A percentile compares a stretch with the other conserved stretches of the same genome.
Conservation (phyloP, 2,113 vertebrate genomes). For the Macquaria australasica region DNA sequence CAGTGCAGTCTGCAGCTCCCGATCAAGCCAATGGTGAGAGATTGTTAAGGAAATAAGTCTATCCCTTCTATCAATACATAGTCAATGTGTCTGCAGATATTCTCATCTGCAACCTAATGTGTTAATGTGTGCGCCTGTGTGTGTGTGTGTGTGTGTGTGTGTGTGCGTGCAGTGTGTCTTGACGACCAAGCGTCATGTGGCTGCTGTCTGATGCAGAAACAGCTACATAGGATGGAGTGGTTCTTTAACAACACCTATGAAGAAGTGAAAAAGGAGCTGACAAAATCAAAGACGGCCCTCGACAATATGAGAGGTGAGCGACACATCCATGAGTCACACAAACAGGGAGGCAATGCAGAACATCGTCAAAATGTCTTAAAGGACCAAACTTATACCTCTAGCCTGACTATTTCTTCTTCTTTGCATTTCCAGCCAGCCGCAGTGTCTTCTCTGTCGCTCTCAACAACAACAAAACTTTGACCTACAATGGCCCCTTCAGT, state of each 20-base stretch:
- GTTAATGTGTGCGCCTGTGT: background rate
- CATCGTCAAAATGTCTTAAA: background rate
- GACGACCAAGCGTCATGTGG: constrained; percentile 66
- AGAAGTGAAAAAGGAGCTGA: constrained; percentile 42
- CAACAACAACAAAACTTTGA: background rate
- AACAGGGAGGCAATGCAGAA: background rate
- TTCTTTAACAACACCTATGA: constrained; percentile 59
- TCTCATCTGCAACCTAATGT: background rate
- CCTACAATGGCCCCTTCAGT: constrained; percentile 44
- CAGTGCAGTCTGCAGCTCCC: rapidly evolving
- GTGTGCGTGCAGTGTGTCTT: constrained; percentile 62
- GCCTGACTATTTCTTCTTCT: background rate
- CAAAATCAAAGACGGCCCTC: constrained; percentile 38
- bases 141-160: background rate
- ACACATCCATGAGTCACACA: background rate
- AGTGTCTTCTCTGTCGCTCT: constrained; percentile 83
- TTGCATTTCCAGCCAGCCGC: constrained; percentile 71
- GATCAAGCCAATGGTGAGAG: constrained; percentile 1
- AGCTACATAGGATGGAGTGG: constrained; percentile 60
- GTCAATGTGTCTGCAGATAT: background rate
- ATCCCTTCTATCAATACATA: background rate
- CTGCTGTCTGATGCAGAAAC: constrained; percentile 82
- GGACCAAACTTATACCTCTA: background rate
- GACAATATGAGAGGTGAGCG: constrained; percentile 72
- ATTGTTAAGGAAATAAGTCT: background rate